A percentile compares a stretch with the other conserved stretches of the same genome.
These are phyloP conservation scores for Fistularia tabacaria DNA, from an alignment of 2,797 vertebrate species.

Conservation along the genomic window DNA sequence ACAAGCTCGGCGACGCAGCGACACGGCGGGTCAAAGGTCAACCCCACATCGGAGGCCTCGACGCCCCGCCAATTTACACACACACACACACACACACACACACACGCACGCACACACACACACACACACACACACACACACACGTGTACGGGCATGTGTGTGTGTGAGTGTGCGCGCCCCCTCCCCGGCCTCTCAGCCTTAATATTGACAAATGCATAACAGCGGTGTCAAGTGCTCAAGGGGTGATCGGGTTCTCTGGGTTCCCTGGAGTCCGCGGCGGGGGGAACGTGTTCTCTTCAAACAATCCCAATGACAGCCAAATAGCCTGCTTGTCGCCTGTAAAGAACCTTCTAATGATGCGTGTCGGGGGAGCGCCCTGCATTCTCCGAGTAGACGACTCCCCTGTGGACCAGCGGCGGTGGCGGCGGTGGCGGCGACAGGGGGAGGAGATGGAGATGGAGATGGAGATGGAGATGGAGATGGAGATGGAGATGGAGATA, in stretches of 20 bases:
- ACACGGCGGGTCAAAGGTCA: constrained; percentile 4
- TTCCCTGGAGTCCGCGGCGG: constrained; percentile 78
- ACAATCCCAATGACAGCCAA: constrained; percentile 93
- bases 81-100: no score
- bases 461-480: constrained; percentile 45
- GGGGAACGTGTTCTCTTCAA: constrained; percentile 92
- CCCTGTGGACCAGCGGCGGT: constrained; percentile 71
- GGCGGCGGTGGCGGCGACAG: no score
- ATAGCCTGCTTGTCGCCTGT: constrained; percentile 92
- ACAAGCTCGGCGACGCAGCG: not conserved
- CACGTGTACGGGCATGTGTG: no score
- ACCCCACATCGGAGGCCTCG: not conserved
- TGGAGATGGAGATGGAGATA: constrained; percentile 57
- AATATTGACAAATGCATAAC: constrained; percentile 84
- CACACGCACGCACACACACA: not conserved
- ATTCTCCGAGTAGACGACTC: constrained; percentile 83
- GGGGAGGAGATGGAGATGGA: no score
- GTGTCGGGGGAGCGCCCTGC: constrained; percentile 86
- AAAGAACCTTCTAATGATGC: constrained; percentile 90
- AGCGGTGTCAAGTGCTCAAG: constrained; percentile 81
- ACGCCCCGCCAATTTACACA: not conserved
- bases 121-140: not conserved
- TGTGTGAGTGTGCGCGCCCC: not conserved
- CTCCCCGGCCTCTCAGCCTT: constrained; percentile 75
- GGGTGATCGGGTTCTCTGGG: constrained; percentile 75